These are phyloP conservation scores for Montipora foliosa DNA, from an alignment of 64 coral and sea anemone genomes.

Conservation along the genomic window DNA sequence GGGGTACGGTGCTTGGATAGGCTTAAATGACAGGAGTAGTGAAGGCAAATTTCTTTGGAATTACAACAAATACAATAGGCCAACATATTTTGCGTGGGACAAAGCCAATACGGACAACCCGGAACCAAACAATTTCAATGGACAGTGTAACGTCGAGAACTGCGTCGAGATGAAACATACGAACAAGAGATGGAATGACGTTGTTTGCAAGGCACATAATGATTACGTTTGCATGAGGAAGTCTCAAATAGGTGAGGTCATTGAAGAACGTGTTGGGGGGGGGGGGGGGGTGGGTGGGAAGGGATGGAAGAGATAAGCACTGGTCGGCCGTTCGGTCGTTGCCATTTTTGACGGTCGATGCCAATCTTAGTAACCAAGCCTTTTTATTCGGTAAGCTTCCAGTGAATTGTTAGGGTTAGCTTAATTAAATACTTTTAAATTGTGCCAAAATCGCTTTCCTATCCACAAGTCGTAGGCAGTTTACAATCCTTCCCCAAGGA, in stretches of 20 bases:
- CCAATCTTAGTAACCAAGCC: too few relatives aligned
- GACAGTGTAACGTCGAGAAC: constrained; percentile 89
- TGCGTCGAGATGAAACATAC: constrained; percentile 92
- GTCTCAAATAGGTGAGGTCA: constrained; percentile 61
- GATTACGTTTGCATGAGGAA: constrained; percentile 79
- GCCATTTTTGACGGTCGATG: too few relatives aligned
- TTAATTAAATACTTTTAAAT: neutral
- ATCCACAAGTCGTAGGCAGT: too few relatives aligned
- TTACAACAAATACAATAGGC: constrained; percentile 69
- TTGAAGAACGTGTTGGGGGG: too few relatives aligned
- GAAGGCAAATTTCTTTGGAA: constrained; percentile 94
- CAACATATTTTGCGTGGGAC: constrained; percentile 82
- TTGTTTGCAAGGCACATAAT: constrained; percentile 89
- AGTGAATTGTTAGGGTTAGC: too few relatives aligned
- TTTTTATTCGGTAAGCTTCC: too few relatives aligned
- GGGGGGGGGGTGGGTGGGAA: too few relatives aligned
- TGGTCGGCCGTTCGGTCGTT: too few relatives aligned
- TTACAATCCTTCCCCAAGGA: too few relatives aligned
- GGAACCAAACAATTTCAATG: constrained; percentile 93
- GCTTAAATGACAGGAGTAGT: constrained; percentile 89
- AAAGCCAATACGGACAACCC: constrained; percentile 64
- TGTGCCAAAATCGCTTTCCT: neutral
- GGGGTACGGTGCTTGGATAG: constrained; percentile 91
- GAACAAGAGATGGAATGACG: constrained; percentile 97
- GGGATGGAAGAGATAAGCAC: too few relatives aligned